Percentiles rank a stretch among this genome's conserved stretches.
These are phyloP conservation scores for Drosophila tsacasi DNA, from an alignment of 1,140 invertebrate species.

Conservation along the genomic window DNA sequence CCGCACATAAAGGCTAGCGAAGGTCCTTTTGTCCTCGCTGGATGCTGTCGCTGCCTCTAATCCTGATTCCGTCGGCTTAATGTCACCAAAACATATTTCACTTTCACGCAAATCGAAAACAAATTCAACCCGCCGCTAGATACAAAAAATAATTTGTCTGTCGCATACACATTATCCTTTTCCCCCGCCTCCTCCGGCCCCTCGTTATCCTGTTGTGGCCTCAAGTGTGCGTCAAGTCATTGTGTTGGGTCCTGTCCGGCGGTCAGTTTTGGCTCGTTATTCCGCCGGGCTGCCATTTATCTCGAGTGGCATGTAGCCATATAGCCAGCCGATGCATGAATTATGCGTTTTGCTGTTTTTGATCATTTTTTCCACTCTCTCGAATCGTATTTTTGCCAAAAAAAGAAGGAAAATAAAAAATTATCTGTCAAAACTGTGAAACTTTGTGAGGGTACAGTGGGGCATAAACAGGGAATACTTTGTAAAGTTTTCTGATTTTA, in stretches of 20 bases:
- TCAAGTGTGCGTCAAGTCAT: constrained; percentile 63
- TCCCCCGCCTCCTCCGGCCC: background rate
- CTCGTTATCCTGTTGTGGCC: constrained; percentile 65
- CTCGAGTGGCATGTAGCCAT: constrained; percentile 62
- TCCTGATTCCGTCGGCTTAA: constrained; percentile 78
- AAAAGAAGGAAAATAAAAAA: background rate
- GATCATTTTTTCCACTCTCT: constrained; percentile 67
- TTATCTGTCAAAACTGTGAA: constrained; percentile 43
- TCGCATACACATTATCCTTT: constrained; percentile 16
- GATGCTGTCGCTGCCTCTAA: constrained; percentile 66
- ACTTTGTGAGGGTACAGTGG: constrained; percentile 52
- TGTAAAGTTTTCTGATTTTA: background rate
- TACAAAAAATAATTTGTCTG: constrained; percentile 53
- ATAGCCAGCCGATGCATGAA: constrained; percentile 70
- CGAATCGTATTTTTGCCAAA: constrained; percentile 28
- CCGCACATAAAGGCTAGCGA: constrained; percentile 60
- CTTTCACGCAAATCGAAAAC: constrained; percentile 74
- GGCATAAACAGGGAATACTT: background rate
- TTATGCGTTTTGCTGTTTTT: constrained; percentile 83
- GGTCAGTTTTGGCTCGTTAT: constrained; percentile 50
- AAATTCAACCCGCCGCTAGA: constrained; percentile 66
- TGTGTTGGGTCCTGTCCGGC: constrained; percentile 3
- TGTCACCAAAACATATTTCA: constrained; percentile 84
- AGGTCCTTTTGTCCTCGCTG: constrained; percentile 52
- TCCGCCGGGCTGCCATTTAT: constrained; percentile 58